Evolutionary conservation across 2,888 invertebrate genomes (phyloP).

Genomic region (Drosophila longiperda): DNA sequence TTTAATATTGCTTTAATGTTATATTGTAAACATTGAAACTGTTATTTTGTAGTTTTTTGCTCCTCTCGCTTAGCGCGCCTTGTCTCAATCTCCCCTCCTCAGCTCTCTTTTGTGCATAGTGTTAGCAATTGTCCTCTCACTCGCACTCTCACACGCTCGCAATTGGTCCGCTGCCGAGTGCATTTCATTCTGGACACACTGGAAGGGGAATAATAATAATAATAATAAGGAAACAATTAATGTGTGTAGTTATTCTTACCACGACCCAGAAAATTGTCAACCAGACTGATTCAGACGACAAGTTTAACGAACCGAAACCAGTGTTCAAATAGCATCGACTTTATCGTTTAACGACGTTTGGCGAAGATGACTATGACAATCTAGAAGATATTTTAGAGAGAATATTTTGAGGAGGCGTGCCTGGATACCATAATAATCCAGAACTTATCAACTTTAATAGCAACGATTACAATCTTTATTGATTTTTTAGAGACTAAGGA

Average conservation of each 20-base stretch:
- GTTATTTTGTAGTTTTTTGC: conserved; percentile 20
- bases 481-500: neutral
- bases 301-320: neutral
- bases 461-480: too few relatives aligned
- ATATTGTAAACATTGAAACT: conserved; percentile 33
- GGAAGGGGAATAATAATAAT: neutral
- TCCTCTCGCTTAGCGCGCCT: conserved; percentile 51
- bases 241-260: neutral
- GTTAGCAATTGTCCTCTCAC: conserved; percentile 52
- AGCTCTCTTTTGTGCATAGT: neutral
- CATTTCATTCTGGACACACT: neutral
- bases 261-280: neutral
- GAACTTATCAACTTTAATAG: neutral
- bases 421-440: neutral
- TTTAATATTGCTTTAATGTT: conserved; percentile 16
- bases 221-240: neutral
- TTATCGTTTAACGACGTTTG: neutral
- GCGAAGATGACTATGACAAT: neutral
- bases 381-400: neutral
- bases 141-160: conserved; percentile 43
- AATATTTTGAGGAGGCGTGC: neutral
- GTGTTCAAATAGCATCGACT: neutral
- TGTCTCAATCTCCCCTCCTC: conserved; percentile 60
- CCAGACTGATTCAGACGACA: neutral
- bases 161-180: conserved; percentile 49